Evolutionary conservation across 2,888 invertebrate species (phyloP), one percentile per base, ranked within the genome.

Genomic region (Leptothorax acervorum): DNA sequence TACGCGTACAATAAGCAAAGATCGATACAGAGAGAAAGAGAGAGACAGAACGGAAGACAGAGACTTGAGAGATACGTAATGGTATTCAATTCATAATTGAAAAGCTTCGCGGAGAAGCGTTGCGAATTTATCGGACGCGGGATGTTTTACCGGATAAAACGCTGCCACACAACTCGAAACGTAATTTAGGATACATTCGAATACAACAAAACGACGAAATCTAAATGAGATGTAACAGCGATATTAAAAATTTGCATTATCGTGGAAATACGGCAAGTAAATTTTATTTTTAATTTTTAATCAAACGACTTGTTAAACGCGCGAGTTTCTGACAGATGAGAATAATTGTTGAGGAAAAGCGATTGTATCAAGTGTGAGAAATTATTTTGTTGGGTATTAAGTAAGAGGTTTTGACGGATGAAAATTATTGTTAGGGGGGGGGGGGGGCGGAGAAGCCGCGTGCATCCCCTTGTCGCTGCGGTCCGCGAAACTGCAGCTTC

Each of bases 61-160:
- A 42, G 31, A 60, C 39, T 55, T 31, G 53, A 45, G 23, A 79
- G 39, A 23, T 70, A 53, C 18, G 57, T 39, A 42, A 15, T 35
- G 28, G 15, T 48, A 35, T 6, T 35, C 6, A 73, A 73, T 73
- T 81, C 60, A 62, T 81, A 81, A 81, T 81, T 81, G 71, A 81
- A 73, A 73, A 81, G 48, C 35, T 51, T 62, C 60, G 3, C 18
- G 48, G 35, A 60, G 60, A 39, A 18, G 23, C n/a, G 23, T 66
- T 78, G n/a, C 6, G 18, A 79, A 73, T 79, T 79, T 73, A 79
- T 73, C 60, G 79, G 45, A 18, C 23, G 23, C 45, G 63, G 42
- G 45, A 78, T 18, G 39, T 53, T 48, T 55, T 57, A 18, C 1
- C 4, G 23, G 23, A 23, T 23, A 48, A 45, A 70, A 57, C 28